Conservation (phyloP, 2,797 vertebrate genomes). For the Glyptemys insculpta region DNA sequence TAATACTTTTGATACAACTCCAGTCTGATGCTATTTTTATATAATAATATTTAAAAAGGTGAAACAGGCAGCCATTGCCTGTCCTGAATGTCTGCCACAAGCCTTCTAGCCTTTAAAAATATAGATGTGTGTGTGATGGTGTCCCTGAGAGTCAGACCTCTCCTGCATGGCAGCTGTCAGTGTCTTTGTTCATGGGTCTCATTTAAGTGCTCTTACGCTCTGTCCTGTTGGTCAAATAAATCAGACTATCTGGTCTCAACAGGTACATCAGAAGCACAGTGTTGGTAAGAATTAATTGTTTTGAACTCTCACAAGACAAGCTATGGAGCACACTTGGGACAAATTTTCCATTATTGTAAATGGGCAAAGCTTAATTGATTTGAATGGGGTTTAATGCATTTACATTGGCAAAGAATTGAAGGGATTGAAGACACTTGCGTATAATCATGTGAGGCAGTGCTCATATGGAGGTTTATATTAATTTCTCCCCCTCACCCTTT, state of each 20-base stretch:
- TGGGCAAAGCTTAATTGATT: neutral
- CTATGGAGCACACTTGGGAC: neutral
- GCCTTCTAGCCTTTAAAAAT: neutral
- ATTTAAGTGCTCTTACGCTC: neutral
- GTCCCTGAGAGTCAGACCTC: no score
- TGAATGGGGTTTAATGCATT: neutral
- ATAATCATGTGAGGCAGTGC: neutral
- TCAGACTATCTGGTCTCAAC: neutral
- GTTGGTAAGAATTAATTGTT: neutral
- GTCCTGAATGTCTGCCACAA: neutral
- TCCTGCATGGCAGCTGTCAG: no score
- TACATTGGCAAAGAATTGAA: neutral
- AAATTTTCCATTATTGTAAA: neutral
- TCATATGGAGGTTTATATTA: neutral
- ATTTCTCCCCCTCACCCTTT: neutral
- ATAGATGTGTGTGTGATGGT: neutral
- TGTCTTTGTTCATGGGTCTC: neutral
- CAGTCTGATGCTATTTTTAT: neutral
- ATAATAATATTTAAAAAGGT: neutral
- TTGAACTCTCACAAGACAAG: neutral
- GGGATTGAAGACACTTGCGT: neutral
- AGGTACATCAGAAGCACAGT: fast-evolving
- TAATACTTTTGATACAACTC: neutral
- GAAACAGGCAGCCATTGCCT: neutral
- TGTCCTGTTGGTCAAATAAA: neutral